Evolutionary conservation across 2,797 vertebrate species (phyloP), one percentile per base, ranked within the genome.

Genomic region (Ataeniobius toweri): DNA sequence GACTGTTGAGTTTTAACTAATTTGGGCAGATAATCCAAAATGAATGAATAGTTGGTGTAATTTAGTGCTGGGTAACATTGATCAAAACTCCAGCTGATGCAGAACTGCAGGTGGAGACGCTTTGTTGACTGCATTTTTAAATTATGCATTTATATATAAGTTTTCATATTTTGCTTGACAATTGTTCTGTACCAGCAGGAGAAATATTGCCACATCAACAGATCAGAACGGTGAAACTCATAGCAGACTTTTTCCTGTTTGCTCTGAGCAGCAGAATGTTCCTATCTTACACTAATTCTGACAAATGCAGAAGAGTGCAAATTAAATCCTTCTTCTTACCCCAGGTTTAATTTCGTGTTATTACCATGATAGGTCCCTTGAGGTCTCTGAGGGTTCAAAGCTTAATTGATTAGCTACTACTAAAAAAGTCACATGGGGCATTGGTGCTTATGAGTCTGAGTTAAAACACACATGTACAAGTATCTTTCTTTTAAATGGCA

Each of bases 271-370:
- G 71, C 81, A 65, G 65, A 80, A 68, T 72, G 67, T 26, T 75
- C 65, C 71, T 46, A 78, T 73, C 88, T 85, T 76, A 79, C 77
- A 50, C 31, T 83, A 77, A 88, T 87, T 83, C 28, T 80, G 71
- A 81, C 63, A 83, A 83, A 86, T 71, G 53, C 63, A 56, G 31
- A 10, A 81, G 22, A 73, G 8, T 48, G n/a, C 48, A 31, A 81
- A 58, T 10, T 26, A 50, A 3, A 6, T 78, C 78, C 59, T 80
- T 59, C 63, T 80, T 73, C 51, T 39, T 20, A 71, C 3, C 55
- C 8, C 31, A 69, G 24, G 28, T 80, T 82, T 83, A 80, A 67
- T 75, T 75, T 81, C 59, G 28, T 72, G 74, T 71, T 0, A 9
- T 74, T 39, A 74, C 71, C 59, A 53, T 56, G 10, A 76, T 63